Base-by-base conservation (phyloP, 2,888 invertebrate genomes). In the Euproctis similis region DNA sequence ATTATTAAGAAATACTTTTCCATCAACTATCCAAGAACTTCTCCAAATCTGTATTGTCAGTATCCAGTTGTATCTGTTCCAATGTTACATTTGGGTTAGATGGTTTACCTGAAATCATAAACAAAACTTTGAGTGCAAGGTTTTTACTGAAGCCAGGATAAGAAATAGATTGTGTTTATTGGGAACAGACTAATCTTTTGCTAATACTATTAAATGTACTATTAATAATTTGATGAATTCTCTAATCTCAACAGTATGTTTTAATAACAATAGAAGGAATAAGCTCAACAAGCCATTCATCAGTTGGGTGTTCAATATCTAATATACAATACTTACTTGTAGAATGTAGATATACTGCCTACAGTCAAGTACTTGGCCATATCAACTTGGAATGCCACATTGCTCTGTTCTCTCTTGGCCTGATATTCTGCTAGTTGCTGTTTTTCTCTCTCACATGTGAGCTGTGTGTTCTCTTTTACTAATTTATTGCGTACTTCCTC, bases 41-140 rank as follows among this genome's bases (percentile, higher is more conserved):
- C 45, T 84, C 81, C 40, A 84, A 46, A 38, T 77, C 80, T 2
- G 59, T 41, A 3, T 31, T 35, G 31, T 84, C 81, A 4, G 66
- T 59, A 1, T 84, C 80, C 24, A 84, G 50, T 29, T 82, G 75
- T 21, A 84, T 72, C 51, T 82, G 82, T 31, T 82, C 82, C 26
- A 84, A 42, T 1, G 72, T 62, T 20, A 80, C 42, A 38, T 69
- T 60, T 19, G 69, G 66, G 24, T 59, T 32, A 12, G 56, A 6
- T 5, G 59, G 38, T n/a, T 60, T 43, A 18, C 40, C 78, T 77
- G 67, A 4, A 73, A 71, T 17, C 8, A 11, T 13, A 23, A 35
- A 24, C 4, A 14, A 14, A n/a, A n/a, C n/a, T n/a, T n/a, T n/a
- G n/a, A n/a, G n/a, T n/a, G n/a, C n/a, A n/a, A n/a, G n/a, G n/a